These are phyloP conservation scores for Muscicapa striata DNA, from an alignment of 2,797 vertebrate genomes.

Conservation along the genomic window DNA sequence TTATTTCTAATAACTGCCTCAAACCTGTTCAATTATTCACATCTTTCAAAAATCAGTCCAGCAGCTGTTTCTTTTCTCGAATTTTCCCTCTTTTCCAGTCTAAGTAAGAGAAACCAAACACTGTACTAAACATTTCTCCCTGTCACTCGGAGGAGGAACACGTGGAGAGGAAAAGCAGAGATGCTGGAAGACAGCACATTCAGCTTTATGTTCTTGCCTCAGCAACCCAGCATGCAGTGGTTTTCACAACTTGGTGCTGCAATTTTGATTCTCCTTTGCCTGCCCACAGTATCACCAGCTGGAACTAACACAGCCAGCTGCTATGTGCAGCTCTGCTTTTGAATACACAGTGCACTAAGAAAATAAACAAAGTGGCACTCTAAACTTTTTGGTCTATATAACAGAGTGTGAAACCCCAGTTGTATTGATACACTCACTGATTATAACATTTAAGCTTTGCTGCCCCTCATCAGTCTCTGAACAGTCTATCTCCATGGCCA, in stretches of 20 bases:
- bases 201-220: neutral
- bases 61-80: neutral
- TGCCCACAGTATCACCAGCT: neutral
- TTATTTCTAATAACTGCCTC: neutral
- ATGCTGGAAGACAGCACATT: neutral
- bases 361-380: neutral
- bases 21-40: neutral
- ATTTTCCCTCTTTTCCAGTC: neutral
- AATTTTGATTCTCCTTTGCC: conserved; percentile 1
- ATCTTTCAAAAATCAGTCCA: neutral
- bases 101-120: neutral
- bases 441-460: conserved; percentile 34
- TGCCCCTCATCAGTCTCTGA: conserved; percentile 5
- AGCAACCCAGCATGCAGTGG: neutral
- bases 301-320: neutral
- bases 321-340: neutral
- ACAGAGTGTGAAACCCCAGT: neutral
- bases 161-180: neutral
- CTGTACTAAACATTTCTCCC: neutral
- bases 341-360: neutral
- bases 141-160: neutral
- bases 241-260: neutral
- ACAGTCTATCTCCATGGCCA: neutral
- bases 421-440: neutral
- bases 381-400: neutral